Evolutionary conservation across 1,140 invertebrate genomes (phyloP).

Genomic region (Dryas iulia): DNA sequence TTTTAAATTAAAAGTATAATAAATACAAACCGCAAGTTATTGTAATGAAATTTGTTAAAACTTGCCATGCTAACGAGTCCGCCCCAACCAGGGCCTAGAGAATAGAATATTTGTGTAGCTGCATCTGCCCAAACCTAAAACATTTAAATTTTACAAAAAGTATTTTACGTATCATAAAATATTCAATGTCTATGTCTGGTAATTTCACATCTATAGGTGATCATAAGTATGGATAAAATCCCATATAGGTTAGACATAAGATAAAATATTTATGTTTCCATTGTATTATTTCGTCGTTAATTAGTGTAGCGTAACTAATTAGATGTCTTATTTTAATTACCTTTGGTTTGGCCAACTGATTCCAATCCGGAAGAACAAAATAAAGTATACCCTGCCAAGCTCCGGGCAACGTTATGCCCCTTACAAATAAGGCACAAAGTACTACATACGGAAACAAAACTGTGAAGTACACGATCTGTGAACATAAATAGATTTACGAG

Average conservation of each 20-base stretch:
- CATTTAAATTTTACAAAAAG: neutral
- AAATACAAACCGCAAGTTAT: slow-evolving; percentile 85
- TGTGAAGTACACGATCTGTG: slow-evolving; percentile 89
- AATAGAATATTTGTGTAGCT: slow-evolving; percentile 95
- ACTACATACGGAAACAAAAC: slow-evolving; percentile 93
- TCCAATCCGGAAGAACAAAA: slow-evolving; percentile 92
- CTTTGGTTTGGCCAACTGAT: slow-evolving; percentile 84
- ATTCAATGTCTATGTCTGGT: too few species aligned
- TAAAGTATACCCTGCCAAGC: slow-evolving; percentile 88
- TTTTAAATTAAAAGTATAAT: neutral
- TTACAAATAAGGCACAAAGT: slow-evolving; percentile 85
- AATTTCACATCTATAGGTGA: too few species aligned
- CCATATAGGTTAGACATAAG: neutral
- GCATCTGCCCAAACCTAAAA: slow-evolving; percentile 95
- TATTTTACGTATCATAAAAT: too few species aligned
- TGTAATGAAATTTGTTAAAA: slow-evolving; percentile 93
- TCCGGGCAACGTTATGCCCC: slow-evolving; percentile 89
- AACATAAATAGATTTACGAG: slow-evolving; percentile 38
- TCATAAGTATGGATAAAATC: too few species aligned
- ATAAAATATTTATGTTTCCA: neutral
- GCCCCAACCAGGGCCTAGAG: slow-evolving; percentile 95
- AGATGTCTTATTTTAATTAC: slow-evolving; percentile 59
- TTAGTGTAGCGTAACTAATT: neutral
- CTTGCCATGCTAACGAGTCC: slow-evolving; percentile 94
- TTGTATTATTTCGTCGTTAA: neutral